These are phyloP conservation scores for Brachionus plicatilis DNA, from an alignment of 1,140 invertebrate species.

Conservation along the genomic window DNA sequence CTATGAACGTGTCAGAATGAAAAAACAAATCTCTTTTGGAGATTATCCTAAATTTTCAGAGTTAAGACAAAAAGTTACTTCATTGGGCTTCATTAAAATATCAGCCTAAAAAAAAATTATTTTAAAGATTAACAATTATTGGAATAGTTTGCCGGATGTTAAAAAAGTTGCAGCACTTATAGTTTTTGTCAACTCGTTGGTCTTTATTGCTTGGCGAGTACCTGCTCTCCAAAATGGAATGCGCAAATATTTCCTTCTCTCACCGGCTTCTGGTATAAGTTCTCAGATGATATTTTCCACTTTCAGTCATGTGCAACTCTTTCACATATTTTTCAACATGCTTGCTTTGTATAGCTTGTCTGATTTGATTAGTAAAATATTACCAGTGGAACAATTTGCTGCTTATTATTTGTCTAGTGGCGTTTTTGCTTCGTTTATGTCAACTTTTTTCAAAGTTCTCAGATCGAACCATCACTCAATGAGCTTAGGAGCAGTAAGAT, in stretches of 20 bases:
- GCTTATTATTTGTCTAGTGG: constrained; percentile 32
- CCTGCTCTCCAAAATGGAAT: background rate
- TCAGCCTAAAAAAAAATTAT: background rate
- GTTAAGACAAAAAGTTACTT: background rate
- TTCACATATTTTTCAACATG: constrained; percentile 36
- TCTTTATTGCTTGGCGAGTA: constrained; percentile 27
- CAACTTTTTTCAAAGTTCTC: background rate
- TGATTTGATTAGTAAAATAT: background rate
- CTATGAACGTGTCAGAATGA: background rate
- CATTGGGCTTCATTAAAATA: background rate
- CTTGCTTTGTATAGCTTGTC: constrained; percentile 38
- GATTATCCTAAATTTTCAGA: constrained; percentile 16
- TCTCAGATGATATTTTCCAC: constrained; percentile 29
- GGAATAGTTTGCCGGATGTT: constrained; percentile 22
- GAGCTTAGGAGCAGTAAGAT: constrained; percentile 18
- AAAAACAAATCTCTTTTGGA: background rate
- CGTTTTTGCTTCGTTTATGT: constrained; percentile 23
- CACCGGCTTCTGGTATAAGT: background rate
- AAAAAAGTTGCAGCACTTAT: constrained; percentile 3
- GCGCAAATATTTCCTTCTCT: constrained; percentile 33
- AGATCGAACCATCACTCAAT: background rate
- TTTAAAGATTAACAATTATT: background rate
- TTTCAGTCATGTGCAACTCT: constrained; percentile 18
- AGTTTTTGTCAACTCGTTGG: background rate
- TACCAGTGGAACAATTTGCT: constrained; percentile 22